phyloP scores from a whole-genome alignment of 1,140 invertebrate genomes.

The Musca vetustissima region DNA sequence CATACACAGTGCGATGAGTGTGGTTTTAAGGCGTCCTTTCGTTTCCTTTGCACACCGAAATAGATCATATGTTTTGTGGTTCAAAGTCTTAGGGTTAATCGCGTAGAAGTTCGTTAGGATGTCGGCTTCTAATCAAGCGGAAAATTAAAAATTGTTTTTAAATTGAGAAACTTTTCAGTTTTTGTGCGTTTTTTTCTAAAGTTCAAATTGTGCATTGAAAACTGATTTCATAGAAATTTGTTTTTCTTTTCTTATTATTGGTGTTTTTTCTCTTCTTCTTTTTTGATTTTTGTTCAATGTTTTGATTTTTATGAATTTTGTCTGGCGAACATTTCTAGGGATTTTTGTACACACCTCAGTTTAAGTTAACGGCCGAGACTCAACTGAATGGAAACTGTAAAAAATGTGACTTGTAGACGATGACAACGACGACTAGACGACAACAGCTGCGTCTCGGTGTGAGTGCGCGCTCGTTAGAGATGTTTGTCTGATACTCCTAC shows the following conservation, averaged over 20 bases:
- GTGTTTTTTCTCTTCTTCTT: background rate
- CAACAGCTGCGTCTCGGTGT: constrained; percentile 24
- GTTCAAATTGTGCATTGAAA: constrained; percentile 2
- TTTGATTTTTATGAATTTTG: background rate
- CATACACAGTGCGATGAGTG: no score
- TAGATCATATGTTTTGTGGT: no score
- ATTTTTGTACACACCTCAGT: constrained; percentile 43
- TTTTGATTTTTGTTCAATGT: constrained; percentile 7
- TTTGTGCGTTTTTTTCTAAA: no score
- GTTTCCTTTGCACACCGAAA: no score
- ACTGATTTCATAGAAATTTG: background rate
- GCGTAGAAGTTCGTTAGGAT: no score
- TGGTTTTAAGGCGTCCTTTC: no score
- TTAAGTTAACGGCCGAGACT: constrained; percentile 50
- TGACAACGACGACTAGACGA: constrained; percentile 36
- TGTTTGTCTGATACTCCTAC: constrained; percentile 10
- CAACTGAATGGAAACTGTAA: constrained; percentile 36
- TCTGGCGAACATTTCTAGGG: constrained; percentile 25
- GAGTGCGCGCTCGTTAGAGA: background rate
- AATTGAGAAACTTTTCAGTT: background rate
- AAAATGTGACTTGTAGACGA: constrained; percentile 13
- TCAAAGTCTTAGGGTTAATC: no score
- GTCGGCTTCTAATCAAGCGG: no score
- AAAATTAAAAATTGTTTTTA: background rate
- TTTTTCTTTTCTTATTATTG: background rate